Conservation (phyloP, 2,888 invertebrate species). For the Pterostichus madidus region DNA sequence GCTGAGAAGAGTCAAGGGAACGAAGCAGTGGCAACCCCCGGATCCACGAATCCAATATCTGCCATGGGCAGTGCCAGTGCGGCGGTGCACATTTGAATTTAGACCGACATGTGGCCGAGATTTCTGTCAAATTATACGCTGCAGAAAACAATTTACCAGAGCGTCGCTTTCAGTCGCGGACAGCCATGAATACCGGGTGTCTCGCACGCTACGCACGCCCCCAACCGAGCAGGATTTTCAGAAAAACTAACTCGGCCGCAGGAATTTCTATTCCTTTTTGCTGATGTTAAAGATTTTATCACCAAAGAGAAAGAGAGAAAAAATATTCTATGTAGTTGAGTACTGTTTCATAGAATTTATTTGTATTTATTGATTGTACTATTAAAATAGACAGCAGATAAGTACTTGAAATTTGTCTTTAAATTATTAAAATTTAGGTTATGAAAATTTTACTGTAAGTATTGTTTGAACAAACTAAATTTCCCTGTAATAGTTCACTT, state of each 20-base stretch:
- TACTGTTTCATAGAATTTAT: no score
- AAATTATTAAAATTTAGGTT: no score
- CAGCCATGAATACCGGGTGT: constrained; percentile 54
- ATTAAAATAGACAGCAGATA: no score
- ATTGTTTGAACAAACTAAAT: no score
- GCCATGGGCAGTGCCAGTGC: constrained; percentile 28
- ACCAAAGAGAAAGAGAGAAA: no score
- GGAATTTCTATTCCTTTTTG: neutral
- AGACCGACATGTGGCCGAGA: constrained; percentile 65
- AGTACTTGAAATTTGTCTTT: no score
- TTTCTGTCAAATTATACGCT: constrained; percentile 65
- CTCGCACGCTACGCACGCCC: constrained; percentile 44
- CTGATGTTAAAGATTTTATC: neutral
- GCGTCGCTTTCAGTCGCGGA: constrained; percentile 51
- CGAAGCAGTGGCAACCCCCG: neutral
- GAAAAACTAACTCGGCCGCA: constrained; percentile 10
- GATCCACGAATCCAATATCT: constrained; percentile 42
- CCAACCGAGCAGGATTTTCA: constrained; percentile 11
- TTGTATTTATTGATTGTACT: no score
- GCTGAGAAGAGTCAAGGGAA: constrained; percentile 4
- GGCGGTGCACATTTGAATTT: constrained; percentile 54
- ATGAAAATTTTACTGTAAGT: no score
- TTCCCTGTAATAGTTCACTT: no score
- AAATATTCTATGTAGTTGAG: no score
- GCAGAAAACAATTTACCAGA: constrained; percentile 63